phyloP scores from a whole-genome alignment of 1,140 invertebrate species.

The Philaenus spumarius region DNA sequence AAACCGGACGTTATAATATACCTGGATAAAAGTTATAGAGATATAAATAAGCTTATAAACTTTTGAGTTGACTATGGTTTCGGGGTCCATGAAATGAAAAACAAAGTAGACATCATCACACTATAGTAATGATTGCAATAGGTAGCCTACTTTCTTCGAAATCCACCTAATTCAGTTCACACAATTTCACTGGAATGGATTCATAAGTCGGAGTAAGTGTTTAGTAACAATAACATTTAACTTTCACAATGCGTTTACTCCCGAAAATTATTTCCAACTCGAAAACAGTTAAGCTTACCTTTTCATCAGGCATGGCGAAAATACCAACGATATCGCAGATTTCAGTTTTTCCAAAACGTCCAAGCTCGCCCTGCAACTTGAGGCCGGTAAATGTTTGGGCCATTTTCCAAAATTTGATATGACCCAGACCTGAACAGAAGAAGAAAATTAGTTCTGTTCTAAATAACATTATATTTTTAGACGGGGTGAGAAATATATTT shows the following conservation, averaged over 20 bases:
- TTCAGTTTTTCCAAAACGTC: slow-evolving; percentile 84
- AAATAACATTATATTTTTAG: no score
- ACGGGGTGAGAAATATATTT: no score
- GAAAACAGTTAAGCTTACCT: slow-evolving; percentile 43
- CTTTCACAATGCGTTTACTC: background rate
- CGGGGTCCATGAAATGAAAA: no score
- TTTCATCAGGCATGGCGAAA: slow-evolving; percentile 78
- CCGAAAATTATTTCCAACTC: background rate
- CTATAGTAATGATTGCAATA: background rate
- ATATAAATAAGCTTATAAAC: no score
- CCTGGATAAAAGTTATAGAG: no score
- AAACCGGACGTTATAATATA: no score
- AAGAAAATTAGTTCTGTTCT: no score
- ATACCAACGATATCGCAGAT: slow-evolving; percentile 80
- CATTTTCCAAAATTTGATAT: slow-evolving; percentile 94
- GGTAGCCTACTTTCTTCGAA: no score
- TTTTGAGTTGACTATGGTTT: no score
- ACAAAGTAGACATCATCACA: no score
- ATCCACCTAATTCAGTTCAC: background rate
- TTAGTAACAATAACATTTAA: background rate
- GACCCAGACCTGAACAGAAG: slow-evolving; percentile 47
- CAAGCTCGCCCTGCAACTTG: slow-evolving; percentile 77
- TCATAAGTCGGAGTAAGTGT: background rate
- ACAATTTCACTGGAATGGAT: background rate
- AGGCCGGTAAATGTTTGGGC: slow-evolving; percentile 80